Base-by-base conservation (phyloP, 2,888 invertebrate species). In the Microdon myrmicae region DNA sequence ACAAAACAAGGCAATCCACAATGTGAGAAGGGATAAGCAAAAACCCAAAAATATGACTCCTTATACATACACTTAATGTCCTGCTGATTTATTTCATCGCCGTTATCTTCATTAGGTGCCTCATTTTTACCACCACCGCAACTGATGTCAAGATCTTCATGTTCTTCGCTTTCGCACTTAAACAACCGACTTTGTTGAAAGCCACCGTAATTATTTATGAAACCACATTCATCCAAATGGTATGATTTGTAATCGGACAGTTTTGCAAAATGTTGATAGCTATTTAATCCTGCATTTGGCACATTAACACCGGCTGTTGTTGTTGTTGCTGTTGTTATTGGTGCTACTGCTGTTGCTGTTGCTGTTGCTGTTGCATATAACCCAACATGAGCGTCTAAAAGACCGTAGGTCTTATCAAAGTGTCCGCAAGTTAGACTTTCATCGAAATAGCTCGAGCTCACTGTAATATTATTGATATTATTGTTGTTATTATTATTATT, bases 41-140 rank as follows among this genome's bases (percentile, higher is more conserved):
- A 31, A 48, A 31, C 22, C 22, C 5, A 5, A 35, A 16, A 13
- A 28, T 23, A 34, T 13, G 8, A 29, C 23, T 29, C 34, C 19
- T 22, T 31, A 53, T 59, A 54, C 66, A 54, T 66, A 66, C 66
- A 66, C 54, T 59, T 59, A 47, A 53, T 44, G 47, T 66, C 66
- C 59, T 59, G 58, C 45, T 58, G 59, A 43, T 59, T 66, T 39
- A 66, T 59, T 25, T 59, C 39, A 53, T 54, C 66, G 38, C 20
- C 58, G 25, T 8, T 34, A 37, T 37, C 23, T 29, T 34, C 28
- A 19, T 37, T 37, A 13, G 9, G 23, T 17, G 51, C 61, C 41
- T 26, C 28, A 44, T 55, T 19, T 12, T 20, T 12, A 29, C 19
- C 8, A 29, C 51, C 22, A 34, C 35, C 9, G 31, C 10, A 4